Conservation (phyloP, 2,888 invertebrate species). For the Drosophila prostipennis region DNA sequence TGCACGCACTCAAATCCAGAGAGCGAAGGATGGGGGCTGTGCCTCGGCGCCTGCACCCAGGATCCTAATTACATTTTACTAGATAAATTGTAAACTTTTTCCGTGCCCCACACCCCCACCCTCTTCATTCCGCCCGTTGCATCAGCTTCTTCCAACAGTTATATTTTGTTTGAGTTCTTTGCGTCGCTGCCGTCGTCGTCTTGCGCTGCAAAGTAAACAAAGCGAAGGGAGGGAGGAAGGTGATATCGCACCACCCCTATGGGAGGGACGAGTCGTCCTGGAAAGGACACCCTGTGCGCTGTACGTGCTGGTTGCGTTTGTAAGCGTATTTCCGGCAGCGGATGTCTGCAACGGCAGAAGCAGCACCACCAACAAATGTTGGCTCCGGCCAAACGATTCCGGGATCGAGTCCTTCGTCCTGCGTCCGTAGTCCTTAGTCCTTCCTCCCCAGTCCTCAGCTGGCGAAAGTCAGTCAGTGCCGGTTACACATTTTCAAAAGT, state of each 20-base stretch:
- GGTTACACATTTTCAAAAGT: constrained; percentile 77
- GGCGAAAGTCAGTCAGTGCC: constrained; percentile 76
- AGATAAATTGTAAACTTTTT: constrained; percentile 82
- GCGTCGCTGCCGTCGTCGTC: constrained; percentile 53
- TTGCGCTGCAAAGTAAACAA: constrained; percentile 51
- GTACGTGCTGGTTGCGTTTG: constrained; percentile 66
- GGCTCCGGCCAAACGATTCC: constrained; percentile 69
- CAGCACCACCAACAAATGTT: constrained; percentile 54
- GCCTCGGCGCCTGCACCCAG: constrained; percentile 62
- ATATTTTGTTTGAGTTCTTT: constrained; percentile 75
- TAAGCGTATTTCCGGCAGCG: constrained; percentile 77
- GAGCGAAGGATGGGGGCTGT: constrained; percentile 1
- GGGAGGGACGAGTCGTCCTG: not conserved
- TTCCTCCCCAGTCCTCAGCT: constrained; percentile 5
- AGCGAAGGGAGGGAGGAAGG: constrained; percentile 38
- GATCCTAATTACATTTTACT: constrained; percentile 84
- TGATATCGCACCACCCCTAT: not conserved
- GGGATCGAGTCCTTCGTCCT: constrained; percentile 33
- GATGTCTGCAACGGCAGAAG: constrained; percentile 59
- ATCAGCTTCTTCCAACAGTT: constrained; percentile 73
- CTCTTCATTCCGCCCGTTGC: constrained; percentile 32
- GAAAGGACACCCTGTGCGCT: constrained; percentile 51
- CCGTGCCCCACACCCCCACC: constrained; percentile 56
- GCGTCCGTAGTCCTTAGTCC: not conserved
- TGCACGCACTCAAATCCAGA: constrained; percentile 33